Conservation (phyloP, 2,113 vertebrate species). For the Notarius lentiginosus region DNA sequence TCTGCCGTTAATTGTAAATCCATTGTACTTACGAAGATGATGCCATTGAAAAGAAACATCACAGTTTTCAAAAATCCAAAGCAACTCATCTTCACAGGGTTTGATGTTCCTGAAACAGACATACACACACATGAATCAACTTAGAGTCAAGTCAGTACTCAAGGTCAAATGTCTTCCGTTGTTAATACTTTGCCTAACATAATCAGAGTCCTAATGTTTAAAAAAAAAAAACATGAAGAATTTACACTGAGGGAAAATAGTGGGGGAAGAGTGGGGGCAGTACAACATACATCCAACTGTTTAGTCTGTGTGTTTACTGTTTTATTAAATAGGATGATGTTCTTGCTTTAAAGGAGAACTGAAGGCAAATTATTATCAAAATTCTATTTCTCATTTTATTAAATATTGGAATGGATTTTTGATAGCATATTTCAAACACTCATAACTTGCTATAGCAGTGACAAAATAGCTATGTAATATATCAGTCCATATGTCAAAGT, state of each 20-base stretch:
- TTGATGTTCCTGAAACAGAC: constrained; percentile 46
- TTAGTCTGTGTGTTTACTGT: neutral
- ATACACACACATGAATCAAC: neutral
- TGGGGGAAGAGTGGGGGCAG: neutral
- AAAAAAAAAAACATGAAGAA: neutral
- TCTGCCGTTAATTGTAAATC: neutral
- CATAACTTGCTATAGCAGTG: no score
- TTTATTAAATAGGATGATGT: constrained; percentile 1
- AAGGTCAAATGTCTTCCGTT: neutral
- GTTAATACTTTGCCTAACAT: neutral
- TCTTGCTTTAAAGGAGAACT: neutral
- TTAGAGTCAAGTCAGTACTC: neutral
- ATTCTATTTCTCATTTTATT: no score
- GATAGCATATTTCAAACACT: no score
- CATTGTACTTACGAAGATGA: constrained; percentile 78
- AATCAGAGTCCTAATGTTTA: neutral
- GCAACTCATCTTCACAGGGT: constrained; percentile 68
- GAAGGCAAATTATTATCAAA: no score
- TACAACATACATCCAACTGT: neutral
- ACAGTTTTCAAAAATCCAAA: constrained; percentile 75
- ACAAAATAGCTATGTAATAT: no score
- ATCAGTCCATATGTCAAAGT: no score
- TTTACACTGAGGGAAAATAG: neutral
- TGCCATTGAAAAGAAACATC: constrained; percentile 78
- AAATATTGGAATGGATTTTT: no score